Conservation (phyloP, 2,113 vertebrate genomes). For the Pelecanoides urinatrix region DNA sequence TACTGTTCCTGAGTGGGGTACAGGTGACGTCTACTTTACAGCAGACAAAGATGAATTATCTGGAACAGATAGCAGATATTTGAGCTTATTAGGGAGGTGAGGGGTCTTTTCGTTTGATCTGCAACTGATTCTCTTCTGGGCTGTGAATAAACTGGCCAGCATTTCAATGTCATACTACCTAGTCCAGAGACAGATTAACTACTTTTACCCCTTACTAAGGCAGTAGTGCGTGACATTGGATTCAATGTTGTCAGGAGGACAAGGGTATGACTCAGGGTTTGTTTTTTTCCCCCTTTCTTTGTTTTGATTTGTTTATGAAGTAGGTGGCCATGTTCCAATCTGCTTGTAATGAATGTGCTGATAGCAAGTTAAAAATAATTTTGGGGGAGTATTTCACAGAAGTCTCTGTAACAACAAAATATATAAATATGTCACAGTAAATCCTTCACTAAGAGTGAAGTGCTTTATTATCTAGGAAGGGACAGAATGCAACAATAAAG, state of each 20-base stretch:
- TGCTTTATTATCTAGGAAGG: not conserved
- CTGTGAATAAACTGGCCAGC: not conserved
- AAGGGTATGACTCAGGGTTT: not conserved
- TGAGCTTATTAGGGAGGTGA: not conserved
- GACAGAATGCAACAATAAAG: not conserved
- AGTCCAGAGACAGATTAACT: not conserved
- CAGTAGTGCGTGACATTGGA: not conserved
- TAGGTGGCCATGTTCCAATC: not conserved
- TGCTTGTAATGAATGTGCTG: not conserved
- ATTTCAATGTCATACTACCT: not conserved
- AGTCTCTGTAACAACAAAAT: constrained; percentile 8
- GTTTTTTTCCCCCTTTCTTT: not conserved
- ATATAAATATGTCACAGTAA: not conserved
- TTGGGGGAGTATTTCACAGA: not conserved
- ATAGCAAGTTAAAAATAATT: not conserved
- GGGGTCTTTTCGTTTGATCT: not conserved
- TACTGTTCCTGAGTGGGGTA: not conserved
- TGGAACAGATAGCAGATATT: not conserved
- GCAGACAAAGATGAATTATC: not conserved
- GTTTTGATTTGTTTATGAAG: not conserved
- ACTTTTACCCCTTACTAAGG: not conserved
- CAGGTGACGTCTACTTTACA: not conserved
- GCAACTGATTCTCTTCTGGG: not conserved
- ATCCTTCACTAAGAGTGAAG: not conserved
- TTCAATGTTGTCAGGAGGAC: not conserved